Base-by-base conservation (phyloP, 1,140 invertebrate genomes). In the Drosophila aff. region DNA sequence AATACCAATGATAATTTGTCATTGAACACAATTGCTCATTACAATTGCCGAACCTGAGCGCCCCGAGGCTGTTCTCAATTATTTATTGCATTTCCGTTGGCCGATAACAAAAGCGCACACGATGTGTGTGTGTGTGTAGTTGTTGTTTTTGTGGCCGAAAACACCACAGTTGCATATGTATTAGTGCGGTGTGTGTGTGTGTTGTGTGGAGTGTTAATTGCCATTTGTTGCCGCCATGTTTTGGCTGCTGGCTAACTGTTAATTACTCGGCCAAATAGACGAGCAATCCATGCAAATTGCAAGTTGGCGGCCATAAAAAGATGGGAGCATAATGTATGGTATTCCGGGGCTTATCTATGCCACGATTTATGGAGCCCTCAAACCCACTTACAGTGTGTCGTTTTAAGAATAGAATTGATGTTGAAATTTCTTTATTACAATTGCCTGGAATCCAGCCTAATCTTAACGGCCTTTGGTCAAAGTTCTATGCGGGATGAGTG, bases 1-100 rank as follows among this genome's bases (percentile, higher is more conserved):
- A 64, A 59, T 79, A 49, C 66, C 67, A 86, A 69, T 81, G 57
- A 68, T 65, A 78, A 80, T 87, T 84, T 89, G 73, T 81, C 83
- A 84, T 67, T 73, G 53, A 86, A 73, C 76, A 73, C 75, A 71
- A 68, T 86, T 79, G 76, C 78, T 87, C 72, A 89, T 77, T 79
- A 62, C 73, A 66, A 63, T 65, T 60, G 38, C 49, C 66, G 62
- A 73, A 57, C 60, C 18, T 40, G 53, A 40, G 53, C 53, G 15
- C 36, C 53, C 53, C 59, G 46, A 55, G 62, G 63, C 50, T 65
- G 55, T 50, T 65, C 60, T 61, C 61, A 67, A 89, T 78, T 81
- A 87, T 83, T 87, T 77, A 87, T 83, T 87, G 84, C 83, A 83
- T 81, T 89, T 87, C 77, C 84, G 77, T 63, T 79, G 13, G 28